phyloP scores from a whole-genome alignment of 2,113 vertebrate species.

The human (Homo sapiens) region GRCh38 chr1:52425501-52426000 shows the following conservation, averaged over 20 bases:
- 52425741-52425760: neutral
- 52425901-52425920: neutral
- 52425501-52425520: slow-evolving; percentile 89
- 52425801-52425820: neutral
- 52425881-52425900: slow-evolving; percentile 16
- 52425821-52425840: neutral
- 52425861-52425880: neutral
- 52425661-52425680: slow-evolving; percentile 44
- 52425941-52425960: neutral
- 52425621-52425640: neutral
- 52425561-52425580: slow-evolving; percentile 46
- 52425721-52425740: neutral
- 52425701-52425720: neutral
- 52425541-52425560: slow-evolving; percentile 68
- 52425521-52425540: slow-evolving; percentile 79
- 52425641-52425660: neutral
- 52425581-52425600: neutral
- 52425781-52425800: neutral
- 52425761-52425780: neutral
- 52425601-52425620: neutral
- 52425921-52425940: neutral
- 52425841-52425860: slow-evolving; percentile 29
- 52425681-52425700: neutral
- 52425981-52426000: neutral
- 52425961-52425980: neutral